Evolutionary conservation across 2,797 vertebrate genomes (phyloP), one percentile per base, ranked within the genome.

Genomic region (Sebastes vulpes): DNA sequence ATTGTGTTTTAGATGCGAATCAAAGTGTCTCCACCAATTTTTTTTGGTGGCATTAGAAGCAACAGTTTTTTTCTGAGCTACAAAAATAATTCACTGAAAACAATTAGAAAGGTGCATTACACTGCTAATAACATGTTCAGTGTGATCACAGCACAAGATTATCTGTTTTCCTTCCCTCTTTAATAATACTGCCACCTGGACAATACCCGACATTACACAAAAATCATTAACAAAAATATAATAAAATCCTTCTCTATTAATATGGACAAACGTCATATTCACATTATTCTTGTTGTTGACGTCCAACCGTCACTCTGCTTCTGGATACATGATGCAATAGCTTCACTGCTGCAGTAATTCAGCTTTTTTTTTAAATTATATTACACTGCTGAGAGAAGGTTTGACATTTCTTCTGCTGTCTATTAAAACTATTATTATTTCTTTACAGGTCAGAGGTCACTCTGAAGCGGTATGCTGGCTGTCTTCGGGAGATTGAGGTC

Each of bases 401-500:
- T 8, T n/a, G 32, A 28, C 3, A 9, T 63, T 3, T 73, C 20
- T 66, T 57, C 4, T 21, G 10, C 29, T 26, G 9, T 42, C 18
- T 61, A n/a, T 20, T 85, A 32, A 86, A 79, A 71, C 53, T 4
- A n/a, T 72, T 9, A 21, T 6, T n/a, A 69, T 67, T n/a, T 79
- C 38, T 50, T 48, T 85, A 72, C 81, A 99, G 99, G 94, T 93
- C 98, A 78, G 99, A 99, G 96, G 97, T 99, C 72, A 97, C 91
- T 67, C 86, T 97, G 91, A 97, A 96, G 90, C 97, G 97, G 75
- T 99, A 97, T 16, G 95, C 96, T 1, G 99, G 99, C 71, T 99
- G 98, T 87, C 96, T 99, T 57, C 96, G 96, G 88, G 99, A 99
- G 75, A 98, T 99, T 67, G 99, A 99, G 95, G 96, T 99, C 88